Evolutionary conservation across 2,888 invertebrate species (phyloP), one percentile per base, ranked within the genome.

Genomic region (Harpalus rufipes): DNA sequence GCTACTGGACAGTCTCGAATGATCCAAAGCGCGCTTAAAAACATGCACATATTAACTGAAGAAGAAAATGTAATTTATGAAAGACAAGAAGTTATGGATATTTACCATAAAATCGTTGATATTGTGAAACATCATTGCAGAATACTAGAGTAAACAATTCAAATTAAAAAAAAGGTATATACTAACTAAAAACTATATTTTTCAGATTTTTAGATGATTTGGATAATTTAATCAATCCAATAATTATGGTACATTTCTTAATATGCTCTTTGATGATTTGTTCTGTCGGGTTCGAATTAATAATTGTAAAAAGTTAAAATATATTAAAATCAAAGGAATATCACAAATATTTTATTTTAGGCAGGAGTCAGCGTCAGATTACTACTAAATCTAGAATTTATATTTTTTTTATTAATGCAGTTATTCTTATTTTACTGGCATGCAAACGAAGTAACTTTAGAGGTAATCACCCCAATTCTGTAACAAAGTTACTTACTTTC

Each of bases 401-500:
- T 92, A 0, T 80, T 90, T 41, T 92, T 92, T 0, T 89, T 92
- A 12, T 90, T 92, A 65, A 90, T 91, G 0, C 92, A 92, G 87
- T 88, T 92, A 44, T 92, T 92, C 83, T 85, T 92, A 7, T 92
- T 92, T 87, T 92, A 92, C 86, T 92, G 92, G 92, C 92, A 92
- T 86, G 90, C 91, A 86, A 92, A 91, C 86, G 90, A 91, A 86
- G 91, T 92, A 0, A 88, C 90, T 0, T 86, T 88, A 61, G 91
- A 90, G 90, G 92, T 92, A 74, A 32, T 32, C n/a, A n/a, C n/a
- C n/a, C n/a, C n/a, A n/a, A n/a, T n/a, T n/a, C n/a, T n/a, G n/a
- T n/a, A n/a, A n/a, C n/a, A n/a, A n/a, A n/a, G n/a, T n/a, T n/a
- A n/a, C n/a, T n/a, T n/a, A n/a, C n/a, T n/a, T n/a, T n/a, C n/a